Conservation (phyloP, 64 coral and sea anemone genomes). For the Pocillopora verrucosa region DNA sequence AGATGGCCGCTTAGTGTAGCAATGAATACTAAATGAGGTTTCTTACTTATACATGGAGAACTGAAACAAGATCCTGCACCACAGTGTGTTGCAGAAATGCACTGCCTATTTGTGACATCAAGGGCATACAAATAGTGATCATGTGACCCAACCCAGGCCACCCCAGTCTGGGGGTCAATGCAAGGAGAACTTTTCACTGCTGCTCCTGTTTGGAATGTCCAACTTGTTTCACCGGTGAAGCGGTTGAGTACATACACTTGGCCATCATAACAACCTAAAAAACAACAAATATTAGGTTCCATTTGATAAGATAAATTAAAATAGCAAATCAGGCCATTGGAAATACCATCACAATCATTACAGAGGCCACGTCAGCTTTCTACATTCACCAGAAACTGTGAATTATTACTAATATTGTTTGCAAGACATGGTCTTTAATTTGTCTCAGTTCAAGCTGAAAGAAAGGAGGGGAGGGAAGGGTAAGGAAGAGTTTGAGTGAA, state of each 20-base stretch:
- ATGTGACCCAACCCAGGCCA: constrained; percentile 95
- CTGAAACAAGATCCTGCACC: constrained; percentile 84
- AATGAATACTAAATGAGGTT: constrained; percentile 71
- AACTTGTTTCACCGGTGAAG: constrained; percentile 41
- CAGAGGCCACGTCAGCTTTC: no score
- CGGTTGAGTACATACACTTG: constrained; percentile 79
- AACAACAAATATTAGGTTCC: constrained; percentile 10
- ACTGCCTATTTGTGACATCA: constrained; percentile 49
- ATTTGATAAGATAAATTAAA: no score
- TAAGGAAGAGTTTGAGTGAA: no score
- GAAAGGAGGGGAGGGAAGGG: no score
- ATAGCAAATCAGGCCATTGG: no score
- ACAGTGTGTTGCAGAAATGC: constrained; percentile 58
- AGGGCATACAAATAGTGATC: constrained; percentile 79
- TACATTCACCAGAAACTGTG: no score
- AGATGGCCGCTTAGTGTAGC: constrained; percentile 69
- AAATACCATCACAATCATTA: no score
- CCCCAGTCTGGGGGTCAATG: constrained; percentile 76
- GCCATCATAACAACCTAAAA: constrained; percentile 93
- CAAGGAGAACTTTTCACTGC: constrained; percentile 93
- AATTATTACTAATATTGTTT: no score
- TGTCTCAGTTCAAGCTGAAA: no score
- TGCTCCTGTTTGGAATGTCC: constrained; percentile 76
- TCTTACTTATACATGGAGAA: constrained; percentile 63
- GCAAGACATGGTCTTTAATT: no score